Evolutionary conservation across 2,113 vertebrate genomes (phyloP).

Genomic region (Thamnophis sirtalis): DNA sequence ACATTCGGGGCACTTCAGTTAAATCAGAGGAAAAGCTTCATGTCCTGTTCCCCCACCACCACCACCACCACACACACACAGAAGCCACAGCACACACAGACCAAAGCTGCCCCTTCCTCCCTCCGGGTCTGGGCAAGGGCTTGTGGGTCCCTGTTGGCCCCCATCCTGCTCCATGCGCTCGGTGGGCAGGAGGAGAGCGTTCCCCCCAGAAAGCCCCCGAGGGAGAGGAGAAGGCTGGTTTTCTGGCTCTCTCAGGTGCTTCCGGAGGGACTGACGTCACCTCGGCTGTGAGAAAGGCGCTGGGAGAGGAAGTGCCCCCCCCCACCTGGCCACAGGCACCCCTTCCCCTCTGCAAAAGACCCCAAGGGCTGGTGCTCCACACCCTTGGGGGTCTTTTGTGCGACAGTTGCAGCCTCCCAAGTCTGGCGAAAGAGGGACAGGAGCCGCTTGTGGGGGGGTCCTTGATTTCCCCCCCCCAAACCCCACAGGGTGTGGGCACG

Average conservation of each 20-base stretch:
- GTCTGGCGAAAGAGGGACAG: neutral
- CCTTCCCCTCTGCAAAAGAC: constrained; percentile 9
- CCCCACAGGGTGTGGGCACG: neutral
- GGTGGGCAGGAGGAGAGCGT: no score
- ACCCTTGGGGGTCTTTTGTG: no score
- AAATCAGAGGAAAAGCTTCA: neutral
- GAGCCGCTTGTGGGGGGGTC: neutral
- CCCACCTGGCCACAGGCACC: neutral
- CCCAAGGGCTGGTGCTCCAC: constrained; percentile 3
- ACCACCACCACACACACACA: no score
- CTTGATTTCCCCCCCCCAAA: neutral
- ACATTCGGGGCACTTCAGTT: neutral
- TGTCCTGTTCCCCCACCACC: fast-evolving
- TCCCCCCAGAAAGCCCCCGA: neutral
- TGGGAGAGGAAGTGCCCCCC: fast-evolving
- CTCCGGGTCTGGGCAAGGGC: neutral
- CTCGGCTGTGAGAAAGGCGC: neutral
- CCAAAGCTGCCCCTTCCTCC: neutral
- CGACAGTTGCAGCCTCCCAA: neutral
- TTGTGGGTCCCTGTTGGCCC: fast-evolving
- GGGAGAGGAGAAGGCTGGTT: neutral
- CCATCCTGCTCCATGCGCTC: no score
- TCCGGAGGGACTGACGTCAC: neutral
- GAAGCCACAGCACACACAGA: no score
- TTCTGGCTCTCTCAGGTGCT: neutral